phyloP scores from a whole-genome alignment of 2,888 invertebrate species.

The Diarsia dahlii region DNA sequence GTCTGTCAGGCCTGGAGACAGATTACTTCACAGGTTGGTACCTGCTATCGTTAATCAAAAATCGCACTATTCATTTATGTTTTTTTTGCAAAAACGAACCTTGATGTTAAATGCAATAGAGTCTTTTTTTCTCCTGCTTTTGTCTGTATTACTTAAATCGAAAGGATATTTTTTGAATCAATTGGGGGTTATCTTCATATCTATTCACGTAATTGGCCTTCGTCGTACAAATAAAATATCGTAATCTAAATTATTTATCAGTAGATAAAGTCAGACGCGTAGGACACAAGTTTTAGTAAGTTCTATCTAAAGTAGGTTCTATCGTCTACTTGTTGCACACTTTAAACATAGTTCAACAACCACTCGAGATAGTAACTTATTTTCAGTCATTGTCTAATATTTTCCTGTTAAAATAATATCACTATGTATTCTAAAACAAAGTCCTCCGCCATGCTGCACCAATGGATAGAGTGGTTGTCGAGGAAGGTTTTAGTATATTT shows the following conservation, averaged over 20 bases:
- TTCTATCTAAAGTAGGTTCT: background rate
- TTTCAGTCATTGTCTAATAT: background rate
- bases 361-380: background rate
- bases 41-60: too few relatives aligned
- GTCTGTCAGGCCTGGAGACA: conserved; percentile 15
- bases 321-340: background rate
- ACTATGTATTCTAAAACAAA: too few relatives aligned
- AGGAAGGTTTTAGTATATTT: too few relatives aligned
- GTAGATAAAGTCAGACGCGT: background rate
- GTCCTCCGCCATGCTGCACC: too few relatives aligned
- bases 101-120: background rate
- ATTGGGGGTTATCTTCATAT: background rate
- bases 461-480: too few relatives aligned
- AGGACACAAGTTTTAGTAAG: background rate
- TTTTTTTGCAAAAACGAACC: background rate
- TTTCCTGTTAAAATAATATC: background rate
- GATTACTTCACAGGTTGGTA: conserved; percentile 48
- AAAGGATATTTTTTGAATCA: background rate
- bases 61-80: too few relatives aligned
- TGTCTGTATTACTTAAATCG: background rate
- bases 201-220: background rate
- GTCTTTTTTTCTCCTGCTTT: background rate
- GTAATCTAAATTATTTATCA: background rate
- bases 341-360: background rate
- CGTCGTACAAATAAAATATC: background rate